A percentile compares a stretch with the other conserved stretches of the same genome.
Evolutionary conservation across 1,140 invertebrate species (phyloP).

Genomic region (Dendroctonus ponderosae): DNA sequence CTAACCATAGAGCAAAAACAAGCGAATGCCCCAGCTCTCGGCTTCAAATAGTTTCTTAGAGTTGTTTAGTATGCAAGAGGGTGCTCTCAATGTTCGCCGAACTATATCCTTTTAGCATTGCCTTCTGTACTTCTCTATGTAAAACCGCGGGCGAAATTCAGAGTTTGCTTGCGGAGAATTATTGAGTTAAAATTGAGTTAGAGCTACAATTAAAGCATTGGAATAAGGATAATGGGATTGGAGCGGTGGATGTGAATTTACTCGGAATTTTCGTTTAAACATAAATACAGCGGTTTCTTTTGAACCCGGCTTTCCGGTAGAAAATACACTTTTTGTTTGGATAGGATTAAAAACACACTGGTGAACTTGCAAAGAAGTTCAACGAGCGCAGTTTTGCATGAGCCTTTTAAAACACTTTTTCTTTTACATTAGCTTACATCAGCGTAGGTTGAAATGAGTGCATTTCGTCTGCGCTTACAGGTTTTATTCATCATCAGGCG

Average conservation of each 20-base stretch:
- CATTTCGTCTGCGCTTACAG: too few species aligned
- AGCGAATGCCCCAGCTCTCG: background rate
- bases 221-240: conserved; percentile 22
- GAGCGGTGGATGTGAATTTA: conserved; percentile 1
- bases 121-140: conserved; percentile 28
- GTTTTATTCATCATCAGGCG: too few species aligned
- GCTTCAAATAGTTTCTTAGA: conserved; percentile 30
- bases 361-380: too few species aligned
- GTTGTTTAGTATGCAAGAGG: conserved; percentile 32
- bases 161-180: conserved; percentile 27
- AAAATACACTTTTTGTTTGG: too few species aligned
- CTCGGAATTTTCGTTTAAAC: background rate
- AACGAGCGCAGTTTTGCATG: too few species aligned
- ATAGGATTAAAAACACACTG: too few species aligned
- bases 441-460: too few species aligned
- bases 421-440: too few species aligned
- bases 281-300: too few species aligned
- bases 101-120: conserved; percentile 28
- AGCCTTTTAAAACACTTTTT: too few species aligned
- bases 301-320: too few species aligned
- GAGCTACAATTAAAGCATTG: conserved; percentile 17
- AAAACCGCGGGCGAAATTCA: conserved; percentile 22
- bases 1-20: conserved; percentile 33
- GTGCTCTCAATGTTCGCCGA: conserved; percentile 19
- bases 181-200: conserved; percentile 30